These are phyloP conservation scores for Caenorhabditis drosophilae DNA, from an alignment of 2,888 invertebrate species.

Conservation along the genomic window DNA sequence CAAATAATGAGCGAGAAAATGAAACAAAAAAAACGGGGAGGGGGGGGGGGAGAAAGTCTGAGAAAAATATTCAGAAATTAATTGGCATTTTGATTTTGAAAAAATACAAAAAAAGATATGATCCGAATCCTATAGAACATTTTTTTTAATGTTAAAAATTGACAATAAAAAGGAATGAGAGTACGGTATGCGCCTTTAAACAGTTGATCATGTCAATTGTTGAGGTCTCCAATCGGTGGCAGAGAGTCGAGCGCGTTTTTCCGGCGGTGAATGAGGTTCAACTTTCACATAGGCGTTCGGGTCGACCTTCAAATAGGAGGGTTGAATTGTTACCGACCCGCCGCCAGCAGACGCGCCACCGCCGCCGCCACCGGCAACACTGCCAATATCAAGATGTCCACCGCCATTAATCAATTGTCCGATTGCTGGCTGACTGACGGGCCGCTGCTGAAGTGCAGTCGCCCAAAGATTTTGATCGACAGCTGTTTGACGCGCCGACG, in stretches of 20 bases:
- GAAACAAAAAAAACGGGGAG: constrained; percentile 4
- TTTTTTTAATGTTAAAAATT: too few species aligned
- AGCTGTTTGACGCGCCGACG: constrained; percentile 5
- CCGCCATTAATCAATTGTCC: too few species aligned
- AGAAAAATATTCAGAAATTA: too few species aligned
- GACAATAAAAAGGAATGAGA: not conserved
- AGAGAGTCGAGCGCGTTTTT: constrained; percentile 59
- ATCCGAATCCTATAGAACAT: too few species aligned
- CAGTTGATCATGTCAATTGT: constrained; percentile 34
- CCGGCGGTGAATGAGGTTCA: constrained; percentile 64
- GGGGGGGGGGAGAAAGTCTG: too few species aligned
- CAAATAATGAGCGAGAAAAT: not conserved
- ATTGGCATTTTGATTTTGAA: too few species aligned
- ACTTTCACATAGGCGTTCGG: constrained; percentile 59
- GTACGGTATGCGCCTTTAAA: not conserved
- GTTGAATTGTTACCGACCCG: constrained; percentile 8
- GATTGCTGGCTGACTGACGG: constrained; percentile 33
- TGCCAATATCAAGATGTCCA: not conserved
- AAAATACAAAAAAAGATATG: not conserved
- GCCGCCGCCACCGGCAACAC: constrained; percentile 1
- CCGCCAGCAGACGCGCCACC: not conserved
- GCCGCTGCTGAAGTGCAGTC: constrained; percentile 28
- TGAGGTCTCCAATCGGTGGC: constrained; percentile 55
- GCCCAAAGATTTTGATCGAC: constrained; percentile 34
- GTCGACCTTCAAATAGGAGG: constrained; percentile 19